Evolutionary conservation across 2,113 vertebrate species (phyloP), one percentile per base, ranked within the genome.

Genomic region (Serinus canaria): DNA sequence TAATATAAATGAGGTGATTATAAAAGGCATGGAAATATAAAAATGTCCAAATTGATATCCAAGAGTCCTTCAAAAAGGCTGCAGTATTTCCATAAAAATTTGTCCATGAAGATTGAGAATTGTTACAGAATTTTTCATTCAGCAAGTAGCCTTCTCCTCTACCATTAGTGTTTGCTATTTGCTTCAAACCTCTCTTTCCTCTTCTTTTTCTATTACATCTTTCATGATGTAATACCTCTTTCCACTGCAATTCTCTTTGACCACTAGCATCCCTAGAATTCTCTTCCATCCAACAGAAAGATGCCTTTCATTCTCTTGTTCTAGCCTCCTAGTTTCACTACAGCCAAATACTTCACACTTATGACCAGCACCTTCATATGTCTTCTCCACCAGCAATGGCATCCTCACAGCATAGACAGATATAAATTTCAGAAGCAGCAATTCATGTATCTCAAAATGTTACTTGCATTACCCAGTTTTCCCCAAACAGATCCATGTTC

Each of bases 341-440:
- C 49, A 68, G 75, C 20, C 67, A 0, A 72, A 0, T 60, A 85
- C 27, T 88, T 63, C 67, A 76, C 12, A 76, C 16, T 74, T 39
- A 11, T 0, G 7, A 9, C 22, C 47, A 25, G 14, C 21, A 87
- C 62, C 9, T 84, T 70, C 2, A 0, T 44, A 33, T 13, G 55
- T 82, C 20, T 41, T 59, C 33, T 77, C 30, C 30, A 82, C 20
- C 33, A 81, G 30, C 23, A 77, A 9, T 27, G 20, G 21, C 27
- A 91, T 20, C 10, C 62, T 60, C 23, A 74, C 18, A 66, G 14
- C 22, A 84, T 0, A 46, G 10, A 5, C 21, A 87, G 19, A 77
- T 8, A 64, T 0, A 85, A 30, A 39, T 20, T 56, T 56, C 43
- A 47, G 10, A 84, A 41, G 28, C 15, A 74, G 59, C 50, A 84